Conservation (phyloP, 2,113 vertebrate species). For the Promerops cafer region DNA sequence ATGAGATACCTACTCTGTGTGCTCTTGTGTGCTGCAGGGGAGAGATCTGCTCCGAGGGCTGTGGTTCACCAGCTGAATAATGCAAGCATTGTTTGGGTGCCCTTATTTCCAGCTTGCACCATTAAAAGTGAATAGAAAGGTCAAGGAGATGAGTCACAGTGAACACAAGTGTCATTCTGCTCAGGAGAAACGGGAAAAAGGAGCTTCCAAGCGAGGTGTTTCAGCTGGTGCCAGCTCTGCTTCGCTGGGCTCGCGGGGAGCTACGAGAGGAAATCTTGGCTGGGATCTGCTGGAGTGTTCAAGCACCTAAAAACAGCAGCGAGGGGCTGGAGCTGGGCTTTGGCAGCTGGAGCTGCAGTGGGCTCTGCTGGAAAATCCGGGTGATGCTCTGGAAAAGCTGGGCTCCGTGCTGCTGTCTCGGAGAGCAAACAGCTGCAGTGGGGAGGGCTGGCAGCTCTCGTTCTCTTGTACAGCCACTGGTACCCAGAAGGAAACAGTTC, state of each 20-base stretch:
- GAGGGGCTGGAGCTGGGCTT: not conserved
- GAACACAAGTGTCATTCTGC: conserved; percentile 52
- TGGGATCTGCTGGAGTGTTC: not conserved
- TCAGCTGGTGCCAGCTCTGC: not conserved
- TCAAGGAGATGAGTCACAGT: conserved; percentile 58
- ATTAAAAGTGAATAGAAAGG: conserved; percentile 45
- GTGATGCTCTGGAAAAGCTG: not conserved
- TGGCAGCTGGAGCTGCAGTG: not conserved
- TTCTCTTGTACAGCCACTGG: accelerated
- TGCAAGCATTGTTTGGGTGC: conserved; percentile 32
- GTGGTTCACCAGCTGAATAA: conserved; percentile 25
- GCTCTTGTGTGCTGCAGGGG: not conserved
- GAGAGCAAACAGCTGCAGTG: not conserved
- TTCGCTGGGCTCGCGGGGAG: not conserved
- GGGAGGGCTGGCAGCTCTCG: not conserved
- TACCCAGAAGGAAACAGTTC: not conserved
- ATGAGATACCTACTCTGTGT: not conserved
- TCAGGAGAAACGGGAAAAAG: not conserved
- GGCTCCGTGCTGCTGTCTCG: not conserved
- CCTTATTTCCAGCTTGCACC: conserved; percentile 52
- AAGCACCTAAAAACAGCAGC: not conserved
- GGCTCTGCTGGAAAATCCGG: not conserved
- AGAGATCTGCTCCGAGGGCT: not conserved
- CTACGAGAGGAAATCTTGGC: not conserved
- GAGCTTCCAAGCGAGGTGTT: not conserved